Conservation (phyloP, 2,797 vertebrate genomes). For the Poecilia gillii region DNA sequence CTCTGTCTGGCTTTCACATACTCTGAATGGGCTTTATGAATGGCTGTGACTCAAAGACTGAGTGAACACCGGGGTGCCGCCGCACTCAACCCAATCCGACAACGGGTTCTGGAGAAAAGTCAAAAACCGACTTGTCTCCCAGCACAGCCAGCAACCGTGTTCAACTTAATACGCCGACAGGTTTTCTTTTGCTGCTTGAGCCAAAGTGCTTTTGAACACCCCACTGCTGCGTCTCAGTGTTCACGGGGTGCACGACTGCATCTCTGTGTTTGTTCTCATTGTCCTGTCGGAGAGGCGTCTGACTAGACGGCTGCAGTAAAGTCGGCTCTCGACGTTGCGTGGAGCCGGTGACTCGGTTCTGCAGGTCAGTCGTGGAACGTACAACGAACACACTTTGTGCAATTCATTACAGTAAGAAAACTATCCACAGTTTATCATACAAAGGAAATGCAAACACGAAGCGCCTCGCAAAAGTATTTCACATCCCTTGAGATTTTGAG, state of each 20-base stretch:
- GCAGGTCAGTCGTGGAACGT: conserved; percentile 46
- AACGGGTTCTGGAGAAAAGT: conserved; percentile 70
- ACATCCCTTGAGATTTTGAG: neutral
- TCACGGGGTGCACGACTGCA: conserved; percentile 28
- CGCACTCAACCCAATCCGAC: conserved; percentile 56
- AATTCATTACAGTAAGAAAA: conserved; percentile 51
- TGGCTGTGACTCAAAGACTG: conserved; percentile 66
- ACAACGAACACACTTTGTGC: conserved; percentile 37
- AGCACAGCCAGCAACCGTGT: conserved; percentile 60
- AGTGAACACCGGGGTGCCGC: conserved; percentile 69
- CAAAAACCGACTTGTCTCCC: conserved; percentile 61
- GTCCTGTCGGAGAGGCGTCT: conserved; percentile 47
- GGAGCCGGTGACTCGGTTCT: conserved; percentile 68
- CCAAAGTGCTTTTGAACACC: conserved; percentile 59
- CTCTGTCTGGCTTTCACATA: conserved; percentile 66
- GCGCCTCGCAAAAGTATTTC: neutral
- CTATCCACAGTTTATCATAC: conserved; percentile 43
- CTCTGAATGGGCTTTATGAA: conserved; percentile 72
- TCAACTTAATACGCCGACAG: conserved; percentile 62
- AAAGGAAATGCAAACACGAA: conserved; percentile 27
- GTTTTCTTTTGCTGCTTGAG: conserved; percentile 58
- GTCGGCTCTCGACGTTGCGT: conserved; percentile 81
- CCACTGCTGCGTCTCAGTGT: conserved; percentile 27
- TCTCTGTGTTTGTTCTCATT: conserved; percentile 53
- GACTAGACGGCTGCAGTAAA: conserved; percentile 47